These are phyloP conservation scores for Drosophila kanapiae DNA, from an alignment of 1,140 invertebrate genomes.

Conservation along the genomic window DNA sequence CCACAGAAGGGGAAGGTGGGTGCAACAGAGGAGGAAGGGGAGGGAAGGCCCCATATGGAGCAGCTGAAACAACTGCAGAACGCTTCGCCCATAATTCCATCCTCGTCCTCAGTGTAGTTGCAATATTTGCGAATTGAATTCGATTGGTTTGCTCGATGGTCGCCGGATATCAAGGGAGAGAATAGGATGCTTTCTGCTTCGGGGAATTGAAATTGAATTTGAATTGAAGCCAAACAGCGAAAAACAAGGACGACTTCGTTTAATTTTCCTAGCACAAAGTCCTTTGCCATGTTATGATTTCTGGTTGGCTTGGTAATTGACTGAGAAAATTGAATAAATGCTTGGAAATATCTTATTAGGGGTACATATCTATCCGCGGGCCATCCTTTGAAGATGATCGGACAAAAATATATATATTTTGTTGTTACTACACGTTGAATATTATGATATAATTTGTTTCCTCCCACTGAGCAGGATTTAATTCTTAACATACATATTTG, in stretches of 20 bases:
- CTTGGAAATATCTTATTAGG: slow-evolving; percentile 18
- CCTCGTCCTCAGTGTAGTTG: slow-evolving; percentile 51
- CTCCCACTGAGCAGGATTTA: too few species aligned
- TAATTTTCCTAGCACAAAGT: slow-evolving; percentile 21
- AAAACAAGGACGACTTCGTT: slow-evolving; percentile 27
- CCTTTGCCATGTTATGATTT: slow-evolving; percentile 33
- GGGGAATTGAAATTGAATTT: slow-evolving; percentile 74
- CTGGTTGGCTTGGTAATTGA: neutral
- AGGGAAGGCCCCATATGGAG: slow-evolving; percentile 38
- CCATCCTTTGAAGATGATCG: slow-evolving; percentile 1
- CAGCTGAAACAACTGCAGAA: slow-evolving; percentile 59
- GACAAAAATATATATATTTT: neutral
- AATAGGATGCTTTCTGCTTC: slow-evolving; percentile 27
- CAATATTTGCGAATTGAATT: slow-evolving; percentile 73
- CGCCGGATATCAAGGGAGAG: slow-evolving; percentile 16
- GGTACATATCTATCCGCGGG: slow-evolving; percentile 2
- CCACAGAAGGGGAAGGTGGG: neutral
- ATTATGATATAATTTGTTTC: too few species aligned
- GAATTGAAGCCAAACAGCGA: slow-evolving; percentile 54
- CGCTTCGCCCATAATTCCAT: slow-evolving; percentile 69
- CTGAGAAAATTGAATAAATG: slow-evolving; percentile 20
- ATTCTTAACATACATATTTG: too few species aligned
- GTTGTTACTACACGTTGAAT: neutral
- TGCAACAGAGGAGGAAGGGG: neutral
- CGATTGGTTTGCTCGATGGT: slow-evolving; percentile 39